phyloP scores from a whole-genome alignment of 2,113 vertebrate species.

The Colius striatus region DNA sequence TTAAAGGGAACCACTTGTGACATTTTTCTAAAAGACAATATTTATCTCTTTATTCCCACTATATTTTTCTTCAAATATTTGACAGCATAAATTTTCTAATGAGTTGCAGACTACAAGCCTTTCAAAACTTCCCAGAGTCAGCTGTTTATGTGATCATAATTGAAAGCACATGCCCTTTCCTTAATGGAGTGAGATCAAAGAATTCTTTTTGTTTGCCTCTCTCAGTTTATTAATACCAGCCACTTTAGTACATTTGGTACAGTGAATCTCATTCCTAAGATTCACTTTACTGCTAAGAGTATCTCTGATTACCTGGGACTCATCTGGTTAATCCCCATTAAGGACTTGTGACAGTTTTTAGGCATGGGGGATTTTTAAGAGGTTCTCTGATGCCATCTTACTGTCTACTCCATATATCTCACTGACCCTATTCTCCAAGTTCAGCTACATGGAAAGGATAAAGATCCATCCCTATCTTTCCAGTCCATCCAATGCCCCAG shows the following conservation, averaged over 20 bases:
- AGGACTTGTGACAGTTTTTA: neutral
- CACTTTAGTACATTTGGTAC: neutral
- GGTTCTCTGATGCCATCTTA: neutral
- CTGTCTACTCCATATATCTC: neutral
- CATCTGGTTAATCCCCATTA: neutral
- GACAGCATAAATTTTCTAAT: neutral
- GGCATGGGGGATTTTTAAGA: neutral
- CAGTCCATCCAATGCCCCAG: neutral
- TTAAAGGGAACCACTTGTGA: neutral
- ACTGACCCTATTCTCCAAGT: neutral
- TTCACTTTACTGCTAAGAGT: neutral
- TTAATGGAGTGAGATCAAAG: constrained; percentile 8
- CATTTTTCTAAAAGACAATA: neutral
- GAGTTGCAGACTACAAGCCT: neutral
- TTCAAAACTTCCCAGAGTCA: constrained; percentile 1
- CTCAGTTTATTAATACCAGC: constrained; percentile 5
- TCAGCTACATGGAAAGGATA: neutral
- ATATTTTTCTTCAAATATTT: constrained; percentile 10
- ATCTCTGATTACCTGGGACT: neutral
- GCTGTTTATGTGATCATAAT: neutral
- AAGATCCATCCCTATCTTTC: neutral
- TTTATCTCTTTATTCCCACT: neutral
- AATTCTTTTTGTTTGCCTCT: constrained; percentile 9
- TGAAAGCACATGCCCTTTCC: constrained; percentile 4
- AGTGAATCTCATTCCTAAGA: neutral